A percentile compares a stretch with the other conserved stretches of the same genome.
Evolutionary conservation across 2,888 invertebrate species (phyloP).

Genomic region (Gymnosoma rotundatum): DNA sequence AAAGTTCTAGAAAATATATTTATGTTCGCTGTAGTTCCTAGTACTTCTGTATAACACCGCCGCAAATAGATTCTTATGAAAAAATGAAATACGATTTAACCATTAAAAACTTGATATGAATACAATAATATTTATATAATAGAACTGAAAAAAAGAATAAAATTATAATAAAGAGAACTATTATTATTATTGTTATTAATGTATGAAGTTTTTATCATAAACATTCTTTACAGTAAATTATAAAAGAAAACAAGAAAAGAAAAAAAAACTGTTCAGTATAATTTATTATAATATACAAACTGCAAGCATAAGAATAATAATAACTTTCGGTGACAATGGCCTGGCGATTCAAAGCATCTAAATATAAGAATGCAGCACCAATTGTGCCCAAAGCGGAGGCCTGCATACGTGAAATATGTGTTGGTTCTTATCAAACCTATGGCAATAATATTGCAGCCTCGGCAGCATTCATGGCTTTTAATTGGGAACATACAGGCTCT

Average conservation of each 20-base stretch:
- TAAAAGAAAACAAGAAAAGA: too few species aligned
- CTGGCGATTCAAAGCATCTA: constrained; percentile 98
- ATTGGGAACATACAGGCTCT: constrained; percentile 95
- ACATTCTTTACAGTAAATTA: constrained; percentile 36
- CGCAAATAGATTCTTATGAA: constrained; percentile 30
- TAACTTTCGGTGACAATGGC: constrained; percentile 85
- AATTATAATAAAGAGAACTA: constrained; percentile 41
- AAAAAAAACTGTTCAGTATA: constrained; percentile 53
- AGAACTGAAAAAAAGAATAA: constrained; percentile 7
- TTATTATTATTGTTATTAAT: constrained; percentile 37
- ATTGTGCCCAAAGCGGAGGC: constrained; percentile 97
- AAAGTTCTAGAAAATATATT: constrained; percentile 6
- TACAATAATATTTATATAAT: constrained; percentile 44
- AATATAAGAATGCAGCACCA: constrained; percentile 98
- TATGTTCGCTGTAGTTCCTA: neutral
- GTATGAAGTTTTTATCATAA: constrained; percentile 58
- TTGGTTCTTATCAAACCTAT: constrained; percentile 96
- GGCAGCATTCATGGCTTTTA: constrained; percentile 96
- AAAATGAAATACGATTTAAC: constrained; percentile 6
- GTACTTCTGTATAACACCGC: constrained; percentile 5
- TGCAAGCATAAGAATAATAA: constrained; percentile 25
- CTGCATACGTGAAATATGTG: constrained; percentile 92
- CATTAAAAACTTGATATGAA: constrained; percentile 48
- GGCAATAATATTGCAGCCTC: constrained; percentile 97
- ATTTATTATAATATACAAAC: constrained; percentile 58